Conservation (phyloP, 2,888 invertebrate species). For the Ophioninae sp. region DNA sequence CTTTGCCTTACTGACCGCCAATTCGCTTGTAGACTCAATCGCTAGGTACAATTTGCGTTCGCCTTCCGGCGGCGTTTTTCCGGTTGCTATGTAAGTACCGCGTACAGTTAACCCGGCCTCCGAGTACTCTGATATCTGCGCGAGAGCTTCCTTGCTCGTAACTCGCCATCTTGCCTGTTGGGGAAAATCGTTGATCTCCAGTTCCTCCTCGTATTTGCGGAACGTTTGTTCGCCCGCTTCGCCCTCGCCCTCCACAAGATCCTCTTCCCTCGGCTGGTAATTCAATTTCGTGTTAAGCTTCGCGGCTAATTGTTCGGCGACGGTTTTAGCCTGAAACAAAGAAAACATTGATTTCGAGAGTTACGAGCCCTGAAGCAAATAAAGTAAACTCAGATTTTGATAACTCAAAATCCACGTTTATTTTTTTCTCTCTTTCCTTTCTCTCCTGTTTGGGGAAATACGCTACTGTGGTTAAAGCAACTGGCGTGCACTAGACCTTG, state of each 20-base stretch:
- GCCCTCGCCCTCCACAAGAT: slow-evolving; percentile 86
- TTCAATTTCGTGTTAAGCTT: slow-evolving; percentile 98
- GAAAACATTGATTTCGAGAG: background rate
- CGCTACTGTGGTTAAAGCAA: background rate
- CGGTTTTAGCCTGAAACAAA: slow-evolving; percentile 89
- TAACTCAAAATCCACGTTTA: background rate
- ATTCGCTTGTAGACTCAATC: slow-evolving; percentile 98
- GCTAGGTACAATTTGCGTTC: slow-evolving; percentile 98
- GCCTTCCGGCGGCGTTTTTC: slow-evolving; percentile 94
- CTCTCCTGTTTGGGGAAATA: background rate
- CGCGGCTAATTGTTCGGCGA: slow-evolving; percentile 98
- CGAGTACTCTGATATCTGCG: slow-evolving; percentile 98
- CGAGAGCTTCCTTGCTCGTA: slow-evolving; percentile 98
- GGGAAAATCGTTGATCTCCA: slow-evolving; percentile 99
- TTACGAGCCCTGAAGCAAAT: background rate
- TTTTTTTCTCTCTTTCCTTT: slow-evolving; percentile 20
- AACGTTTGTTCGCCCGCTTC: slow-evolving; percentile 87
- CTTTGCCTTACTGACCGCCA: slow-evolving; percentile 97
- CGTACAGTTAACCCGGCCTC: slow-evolving; percentile 99
- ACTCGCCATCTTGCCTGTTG: slow-evolving; percentile 99
- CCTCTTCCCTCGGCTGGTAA: slow-evolving; percentile 96
- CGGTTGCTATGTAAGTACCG: slow-evolving; percentile 96
- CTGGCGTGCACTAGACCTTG: no score
- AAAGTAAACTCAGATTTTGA: background rate
- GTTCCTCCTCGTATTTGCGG: slow-evolving; percentile 98